Conservation (phyloP, 2,888 invertebrate species). For the Hypselothyrea guttata region DNA sequence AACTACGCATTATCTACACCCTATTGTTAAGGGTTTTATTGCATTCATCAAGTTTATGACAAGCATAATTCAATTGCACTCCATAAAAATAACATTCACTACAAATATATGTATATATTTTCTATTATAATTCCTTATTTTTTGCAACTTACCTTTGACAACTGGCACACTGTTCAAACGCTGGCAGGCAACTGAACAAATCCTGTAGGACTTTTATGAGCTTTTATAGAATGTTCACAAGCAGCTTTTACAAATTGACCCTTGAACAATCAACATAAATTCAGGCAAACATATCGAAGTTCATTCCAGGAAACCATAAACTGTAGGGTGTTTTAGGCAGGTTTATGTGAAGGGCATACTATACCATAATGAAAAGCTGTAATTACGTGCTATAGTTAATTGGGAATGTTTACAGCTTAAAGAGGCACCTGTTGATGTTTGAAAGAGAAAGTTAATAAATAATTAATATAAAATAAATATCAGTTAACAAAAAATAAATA, state of each 20-base stretch:
- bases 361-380: background rate
- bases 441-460: no score
- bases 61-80: background rate
- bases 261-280: conserved; percentile 14
- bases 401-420: background rate
- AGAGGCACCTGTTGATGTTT: no score
- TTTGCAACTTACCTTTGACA: background rate
- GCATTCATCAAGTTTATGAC: background rate
- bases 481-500: no score
- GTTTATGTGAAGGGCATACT: conserved; percentile 1
- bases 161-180: background rate
- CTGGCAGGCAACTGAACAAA: conserved; percentile 4
- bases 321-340: background rate
- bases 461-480: no score
- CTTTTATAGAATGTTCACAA: conserved; percentile 6
- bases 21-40: background rate
- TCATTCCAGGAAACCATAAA: conserved; percentile 37
- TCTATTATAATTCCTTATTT: background rate
- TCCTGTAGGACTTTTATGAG: background rate
- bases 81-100: background rate
- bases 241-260: conserved; percentile 7
- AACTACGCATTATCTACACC: conserved; percentile 3
- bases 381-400: background rate
- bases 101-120: background rate
- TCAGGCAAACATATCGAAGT: conserved; percentile 12